Evolutionary conservation across 2,113 vertebrate genomes (phyloP).

Genomic region (Seriola aureovittata): DNA sequence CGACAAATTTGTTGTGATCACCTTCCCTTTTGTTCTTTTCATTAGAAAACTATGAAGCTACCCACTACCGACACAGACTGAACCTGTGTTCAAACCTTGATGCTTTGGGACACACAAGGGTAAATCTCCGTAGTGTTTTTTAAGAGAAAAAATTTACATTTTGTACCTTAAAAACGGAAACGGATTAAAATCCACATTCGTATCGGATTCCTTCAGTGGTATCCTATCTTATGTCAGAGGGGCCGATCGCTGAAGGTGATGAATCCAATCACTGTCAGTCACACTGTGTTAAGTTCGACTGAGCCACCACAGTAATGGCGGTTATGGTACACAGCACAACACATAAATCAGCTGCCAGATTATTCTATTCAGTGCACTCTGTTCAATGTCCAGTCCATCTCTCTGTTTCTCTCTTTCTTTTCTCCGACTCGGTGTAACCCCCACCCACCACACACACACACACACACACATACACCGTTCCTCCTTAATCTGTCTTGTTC

Average conservation of each 20-base stretch:
- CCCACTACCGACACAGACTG: too few relatives aligned
- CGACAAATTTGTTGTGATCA: too few relatives aligned
- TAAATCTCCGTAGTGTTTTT: too few relatives aligned
- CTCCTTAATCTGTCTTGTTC: constrained; percentile 1
- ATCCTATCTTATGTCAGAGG: background rate
- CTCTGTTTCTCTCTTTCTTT: background rate
- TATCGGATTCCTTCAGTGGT: background rate
- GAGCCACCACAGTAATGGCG: constrained; percentile 2
- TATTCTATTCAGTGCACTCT: constrained; percentile 31
- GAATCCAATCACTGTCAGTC: constrained; percentile 52
- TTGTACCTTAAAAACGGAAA: too few relatives aligned
- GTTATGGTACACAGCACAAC: constrained; percentile 1
- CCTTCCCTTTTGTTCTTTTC: too few relatives aligned
- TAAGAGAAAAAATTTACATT: too few relatives aligned
- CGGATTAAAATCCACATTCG: too few relatives aligned
- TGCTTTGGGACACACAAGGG: too few relatives aligned
- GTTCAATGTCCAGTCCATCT: constrained; percentile 42
- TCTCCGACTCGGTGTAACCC: background rate
- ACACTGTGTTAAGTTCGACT: constrained; percentile 24
- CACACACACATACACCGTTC: too few relatives aligned
- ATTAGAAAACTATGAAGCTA: too few relatives aligned
- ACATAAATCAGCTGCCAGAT: constrained; percentile 60
- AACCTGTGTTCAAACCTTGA: too few relatives aligned
- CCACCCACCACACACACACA: too few relatives aligned
- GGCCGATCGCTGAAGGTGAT: constrained; percentile 24